Conservation (phyloP, 2,113 vertebrate genomes). For the Butorides virescens region DNA sequence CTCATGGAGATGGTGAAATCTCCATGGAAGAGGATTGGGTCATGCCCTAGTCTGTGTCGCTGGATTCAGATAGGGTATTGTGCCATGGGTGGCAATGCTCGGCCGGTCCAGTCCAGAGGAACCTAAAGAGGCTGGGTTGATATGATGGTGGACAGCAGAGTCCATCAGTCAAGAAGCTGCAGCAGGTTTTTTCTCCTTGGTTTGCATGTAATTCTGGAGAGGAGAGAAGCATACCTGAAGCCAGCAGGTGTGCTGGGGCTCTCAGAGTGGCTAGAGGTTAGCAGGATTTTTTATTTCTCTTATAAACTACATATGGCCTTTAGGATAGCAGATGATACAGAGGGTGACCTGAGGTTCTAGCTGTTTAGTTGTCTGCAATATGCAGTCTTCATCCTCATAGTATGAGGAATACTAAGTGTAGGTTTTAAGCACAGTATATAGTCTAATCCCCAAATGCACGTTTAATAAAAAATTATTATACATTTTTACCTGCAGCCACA, state of each 20-base stretch:
- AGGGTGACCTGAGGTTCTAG: not conserved
- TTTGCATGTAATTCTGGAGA: not conserved
- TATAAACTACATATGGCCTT: not conserved
- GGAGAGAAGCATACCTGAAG: not conserved
- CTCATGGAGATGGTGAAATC: not conserved
- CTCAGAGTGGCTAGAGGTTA: not conserved
- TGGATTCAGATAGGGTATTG: not conserved
- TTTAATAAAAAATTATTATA: not conserved
- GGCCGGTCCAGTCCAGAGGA: too few species aligned
- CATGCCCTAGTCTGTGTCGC: fast-evolving
- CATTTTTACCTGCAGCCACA: not conserved
- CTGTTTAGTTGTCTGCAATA: not conserved
- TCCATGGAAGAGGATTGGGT: not conserved
- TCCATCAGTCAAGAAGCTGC: not conserved
- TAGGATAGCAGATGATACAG: not conserved
- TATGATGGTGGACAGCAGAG: not conserved
- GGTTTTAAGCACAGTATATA: not conserved
- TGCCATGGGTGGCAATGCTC: not conserved
- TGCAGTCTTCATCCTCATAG: not conserved
- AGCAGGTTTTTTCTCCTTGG: not conserved
- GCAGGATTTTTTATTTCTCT: not conserved
- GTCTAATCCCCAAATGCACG: not conserved
- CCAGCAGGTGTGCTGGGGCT: not conserved
- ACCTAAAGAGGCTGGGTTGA: not conserved
- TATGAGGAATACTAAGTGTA: not conserved